phyloP scores from a whole-genome alignment of 2,888 invertebrate genomes.

The Ophioninae sp. region DNA sequence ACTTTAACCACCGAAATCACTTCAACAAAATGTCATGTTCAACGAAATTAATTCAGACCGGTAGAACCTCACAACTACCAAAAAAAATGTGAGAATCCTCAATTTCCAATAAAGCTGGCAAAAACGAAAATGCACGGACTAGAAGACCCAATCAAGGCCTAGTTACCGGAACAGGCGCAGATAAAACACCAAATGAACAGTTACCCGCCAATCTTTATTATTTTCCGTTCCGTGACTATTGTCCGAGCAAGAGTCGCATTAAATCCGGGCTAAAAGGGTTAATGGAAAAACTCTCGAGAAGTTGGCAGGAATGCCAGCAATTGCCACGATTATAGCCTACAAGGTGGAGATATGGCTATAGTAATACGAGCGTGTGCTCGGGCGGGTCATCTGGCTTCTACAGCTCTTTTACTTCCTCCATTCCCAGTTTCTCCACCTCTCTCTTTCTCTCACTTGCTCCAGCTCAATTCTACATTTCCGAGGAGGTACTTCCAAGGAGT shows the following conservation, averaged over 20 bases:
- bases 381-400: conserved; percentile 58
- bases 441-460: conserved; percentile 63
- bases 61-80: too few relatives aligned
- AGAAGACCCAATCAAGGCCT: too few relatives aligned
- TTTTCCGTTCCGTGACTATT: not conserved
- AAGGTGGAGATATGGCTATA: conserved; percentile 32
- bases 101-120: too few relatives aligned
- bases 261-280: conserved; percentile 43
- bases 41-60: too few relatives aligned
- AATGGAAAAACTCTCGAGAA: conserved; percentile 44
- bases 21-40: too few relatives aligned
- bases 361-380: conserved; percentile 8
- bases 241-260: conserved; percentile 25
- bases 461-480: conserved; percentile 55
- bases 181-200: too few relatives aligned
- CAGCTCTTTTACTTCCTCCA: conserved; percentile 44
- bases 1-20: too few relatives aligned
- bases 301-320: conserved; percentile 46
- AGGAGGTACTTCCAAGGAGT: conserved; percentile 70
- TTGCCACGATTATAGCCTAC: conserved; percentile 33
- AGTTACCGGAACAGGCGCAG: too few relatives aligned
- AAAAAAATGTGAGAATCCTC: too few relatives aligned
- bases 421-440: not conserved
- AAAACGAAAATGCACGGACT: too few relatives aligned
- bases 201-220: too few relatives aligned